Evolutionary conservation across 2,797 vertebrate genomes (phyloP).

Genomic region (Sebastolobus altivelis): DNA sequence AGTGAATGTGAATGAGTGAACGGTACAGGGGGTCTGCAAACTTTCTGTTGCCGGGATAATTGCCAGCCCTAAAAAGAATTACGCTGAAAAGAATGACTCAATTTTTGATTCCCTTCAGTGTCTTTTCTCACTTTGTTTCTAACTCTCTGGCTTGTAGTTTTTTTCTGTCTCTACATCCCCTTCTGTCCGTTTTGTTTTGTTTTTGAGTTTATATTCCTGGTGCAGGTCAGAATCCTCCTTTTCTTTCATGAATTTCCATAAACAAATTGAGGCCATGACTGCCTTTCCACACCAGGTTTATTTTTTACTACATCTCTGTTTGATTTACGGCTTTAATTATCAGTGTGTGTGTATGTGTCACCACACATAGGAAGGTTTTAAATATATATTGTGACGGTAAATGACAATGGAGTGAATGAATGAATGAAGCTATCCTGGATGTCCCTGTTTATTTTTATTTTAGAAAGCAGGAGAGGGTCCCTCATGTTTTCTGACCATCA

Average conservation of each 20-base stretch:
- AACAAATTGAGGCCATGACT: slow-evolving; percentile 45
- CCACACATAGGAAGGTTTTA: not conserved
- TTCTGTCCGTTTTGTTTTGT: not conserved
- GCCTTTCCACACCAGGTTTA: slow-evolving; percentile 16
- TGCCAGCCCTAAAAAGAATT: not conserved
- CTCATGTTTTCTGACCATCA: not conserved
- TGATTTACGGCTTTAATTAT: slow-evolving; percentile 44
- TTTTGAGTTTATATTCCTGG: not conserved
- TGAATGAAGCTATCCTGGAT: no score
- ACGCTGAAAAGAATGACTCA: not conserved
- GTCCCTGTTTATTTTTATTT: not conserved
- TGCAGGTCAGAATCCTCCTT: not conserved
- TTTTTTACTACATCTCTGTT: slow-evolving; percentile 36
- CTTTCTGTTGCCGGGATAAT: not conserved
- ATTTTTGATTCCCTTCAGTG: no score
- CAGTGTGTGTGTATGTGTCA: not conserved
- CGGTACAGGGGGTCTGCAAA: not conserved
- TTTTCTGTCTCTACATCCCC: not conserved
- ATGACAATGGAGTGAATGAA: not conserved
- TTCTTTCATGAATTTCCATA: slow-evolving; percentile 29
- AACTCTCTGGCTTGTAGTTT: no score
- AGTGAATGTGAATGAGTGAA: no score
- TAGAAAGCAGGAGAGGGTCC: not conserved
- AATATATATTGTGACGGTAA: not conserved
- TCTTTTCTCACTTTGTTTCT: not conserved